These are phyloP conservation scores for Brassicogethes aeneus DNA, from an alignment of 2,888 invertebrate genomes.

Conservation along the genomic window DNA sequence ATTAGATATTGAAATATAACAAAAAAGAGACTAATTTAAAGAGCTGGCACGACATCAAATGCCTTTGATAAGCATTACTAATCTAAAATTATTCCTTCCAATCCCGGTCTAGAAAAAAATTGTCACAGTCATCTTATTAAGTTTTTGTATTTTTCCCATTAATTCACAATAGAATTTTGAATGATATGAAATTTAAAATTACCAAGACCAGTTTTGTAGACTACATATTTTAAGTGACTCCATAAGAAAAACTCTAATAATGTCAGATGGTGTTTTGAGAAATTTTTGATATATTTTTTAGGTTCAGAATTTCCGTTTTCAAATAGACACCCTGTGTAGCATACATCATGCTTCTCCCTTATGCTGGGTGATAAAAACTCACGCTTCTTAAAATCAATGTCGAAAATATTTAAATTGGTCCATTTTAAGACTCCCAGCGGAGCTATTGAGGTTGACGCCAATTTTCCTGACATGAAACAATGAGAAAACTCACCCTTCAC, in stretches of 20 bases:
- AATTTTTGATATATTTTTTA: no score
- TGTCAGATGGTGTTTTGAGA: no score
- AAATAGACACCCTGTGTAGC: no score
- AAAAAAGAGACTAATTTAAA: constrained; percentile 6
- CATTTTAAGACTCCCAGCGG: constrained; percentile 42
- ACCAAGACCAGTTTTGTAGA: no score
- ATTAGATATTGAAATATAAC: constrained; percentile 11
- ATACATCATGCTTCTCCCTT: no score
- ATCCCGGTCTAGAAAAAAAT: neutral
- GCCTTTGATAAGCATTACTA: neutral
- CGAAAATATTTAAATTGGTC: constrained; percentile 48
- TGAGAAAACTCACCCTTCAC: constrained; percentile 22
- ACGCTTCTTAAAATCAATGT: constrained; percentile 47
- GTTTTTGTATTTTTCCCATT: no score
- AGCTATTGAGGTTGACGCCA: constrained; percentile 46
- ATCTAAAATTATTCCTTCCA: neutral
- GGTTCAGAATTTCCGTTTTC: no score
- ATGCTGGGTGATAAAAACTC: constrained; percentile 42
- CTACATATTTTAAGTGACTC: no score
- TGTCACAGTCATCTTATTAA: neutral
- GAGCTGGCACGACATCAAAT: constrained; percentile 6
- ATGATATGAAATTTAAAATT: no score
- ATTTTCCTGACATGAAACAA: constrained; percentile 45
- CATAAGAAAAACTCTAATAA: no score
- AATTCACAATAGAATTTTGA: no score